Evolutionary conservation across 2,797 vertebrate genomes (phyloP), one percentile per base, ranked within the genome.

Genomic region (Danio jaintianensis): DNA sequence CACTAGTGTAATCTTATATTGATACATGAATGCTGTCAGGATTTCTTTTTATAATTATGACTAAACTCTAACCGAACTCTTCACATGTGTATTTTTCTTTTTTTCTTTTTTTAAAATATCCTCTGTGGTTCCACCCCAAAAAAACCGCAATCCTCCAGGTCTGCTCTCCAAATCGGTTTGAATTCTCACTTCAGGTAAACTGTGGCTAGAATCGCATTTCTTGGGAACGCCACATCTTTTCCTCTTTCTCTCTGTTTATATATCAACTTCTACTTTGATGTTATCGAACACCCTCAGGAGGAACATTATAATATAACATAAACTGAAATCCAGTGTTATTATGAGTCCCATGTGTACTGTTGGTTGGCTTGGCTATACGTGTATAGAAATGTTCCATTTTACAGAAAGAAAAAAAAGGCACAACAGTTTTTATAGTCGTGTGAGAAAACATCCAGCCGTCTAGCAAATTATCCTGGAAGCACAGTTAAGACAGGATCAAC

Each of bases 391-490:
- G 29, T 53, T 64, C 29, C n/a, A 52, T 52, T 79, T 20, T 42
- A 48, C 4, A 7, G 4, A 50, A 61, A 67, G 62, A 47, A 67
- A 20, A 84, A 68, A 75, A 75, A 82, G 82, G 78, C 82, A 85
- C 72, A 83, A 77, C 67, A 75, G 69, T 84, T 83, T 29, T 61
- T 38, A 81, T 52, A 64, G 66, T 64, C 42, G 75, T 72, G 73
- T 79, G 58, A 81, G 63, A 69, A 66, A 64, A 83, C 82, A 82
- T 78, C 64, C 50, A 86, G 84, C 82, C 71, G 74, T 86, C 78
- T 77, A 88, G 80, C 83, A 79, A 76, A 79, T 89, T 80, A 84
- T 86, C 82, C 73, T 92, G 94, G 94, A 95, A 95, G 94, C 94
- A 93, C 93, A 86, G 67, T 75, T 84, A 81, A 88, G 92, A 90